Evolutionary conservation across 1,140 invertebrate genomes (phyloP), one percentile per base, ranked within the genome.

Genomic region (Drosophila neocordata): DNA sequence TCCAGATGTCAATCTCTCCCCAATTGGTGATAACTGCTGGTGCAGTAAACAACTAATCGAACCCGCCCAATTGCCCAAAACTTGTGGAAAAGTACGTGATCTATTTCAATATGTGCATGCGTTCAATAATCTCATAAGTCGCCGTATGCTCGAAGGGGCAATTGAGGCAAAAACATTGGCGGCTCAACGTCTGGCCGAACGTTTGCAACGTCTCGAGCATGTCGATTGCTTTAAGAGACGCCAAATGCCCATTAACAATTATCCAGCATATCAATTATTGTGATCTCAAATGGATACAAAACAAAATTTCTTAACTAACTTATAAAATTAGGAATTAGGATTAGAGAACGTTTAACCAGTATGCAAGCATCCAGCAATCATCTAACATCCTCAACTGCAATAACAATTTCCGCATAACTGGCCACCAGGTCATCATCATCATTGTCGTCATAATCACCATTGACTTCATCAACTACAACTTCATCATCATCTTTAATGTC

Each of bases 81-180:
- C 88, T 35, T 89, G 82, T 44, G 71, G 73, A 13, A 91, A 91
- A 89, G 90, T 91, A 91, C 85, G 89, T 91, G 82, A 89, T 55
- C 67, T 81, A 4, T 90, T 90, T 68, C 77, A 90, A 62, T 90
- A 88, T 69, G 59, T 90, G 62, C 66, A 77, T 15, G 78, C 69
- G 62, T 89, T 90, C 68, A 90, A 90, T 51, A 89, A 84, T 64
- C 68, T 90, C 12, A 52, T 90, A 68, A 83, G 74, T 48, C 88
- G 83, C 37, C 89, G 89, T 41, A 71, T 79, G 77, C 74, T 90
- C 51, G 78, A 89, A 73, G 71, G 73, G 53, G 83, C 89, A 65
- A 84, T 90, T 55, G 87, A 90, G 15, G 75, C 75, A 51, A 90
- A 90, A 53, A 76, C 78, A 1, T 15, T 70, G 85, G 84, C 83